Evolutionary conservation across 2,797 vertebrate genomes (phyloP), one percentile per base, ranked within the genome.

Genomic region (Phataginus tetradactyla): DNA sequence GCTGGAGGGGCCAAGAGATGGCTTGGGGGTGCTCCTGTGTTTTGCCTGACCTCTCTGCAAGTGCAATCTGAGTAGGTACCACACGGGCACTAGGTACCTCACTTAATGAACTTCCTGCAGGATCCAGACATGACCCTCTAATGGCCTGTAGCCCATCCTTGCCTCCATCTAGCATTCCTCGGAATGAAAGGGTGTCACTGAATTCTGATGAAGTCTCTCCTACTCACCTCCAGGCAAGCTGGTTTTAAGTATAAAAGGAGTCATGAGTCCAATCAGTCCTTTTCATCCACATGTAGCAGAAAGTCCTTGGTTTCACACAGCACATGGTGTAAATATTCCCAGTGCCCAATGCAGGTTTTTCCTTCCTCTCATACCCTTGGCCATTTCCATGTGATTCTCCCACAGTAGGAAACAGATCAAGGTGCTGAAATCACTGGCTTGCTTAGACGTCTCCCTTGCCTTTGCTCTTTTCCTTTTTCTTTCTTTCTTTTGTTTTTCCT

Each of bases 171-270:
- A 13, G 42, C 64, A 25, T 21, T 25, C 59, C 27, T 75, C 32
- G 18, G 53, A 92, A 66, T 29, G 7, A 90, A 89, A 64, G 20
- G 3, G 6, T n/a, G 7, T 39, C 51, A 13, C 39, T 77, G 49
- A 90, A 25, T 96, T 93, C 80, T 53, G 25, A 77, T 39, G 15
- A 92, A 86, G 51, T 53, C 63, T 81, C 49, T 79, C 80, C 34
- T 21, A 25, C 45, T 66, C 55, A 77, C 49, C 20, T 74, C 75
- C 61, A 88, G 64, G 51, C 42, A 78, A 77, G 15, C 63, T 69
- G 59, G 34, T 39, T 20, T 72, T 74, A 90, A 92, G 74, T n/a
- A 29, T 39, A 72, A 85, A 75, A 77, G 53, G 59, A 87, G 17
- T 39, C 66, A 29, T 51, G 27, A 74, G 61, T 69, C 27, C 18